Evolutionary conservation across 2,113 vertebrate genomes (phyloP), one percentile per base, ranked within the genome.

Genomic region (Herpailurus yagouaroundi): DNA sequence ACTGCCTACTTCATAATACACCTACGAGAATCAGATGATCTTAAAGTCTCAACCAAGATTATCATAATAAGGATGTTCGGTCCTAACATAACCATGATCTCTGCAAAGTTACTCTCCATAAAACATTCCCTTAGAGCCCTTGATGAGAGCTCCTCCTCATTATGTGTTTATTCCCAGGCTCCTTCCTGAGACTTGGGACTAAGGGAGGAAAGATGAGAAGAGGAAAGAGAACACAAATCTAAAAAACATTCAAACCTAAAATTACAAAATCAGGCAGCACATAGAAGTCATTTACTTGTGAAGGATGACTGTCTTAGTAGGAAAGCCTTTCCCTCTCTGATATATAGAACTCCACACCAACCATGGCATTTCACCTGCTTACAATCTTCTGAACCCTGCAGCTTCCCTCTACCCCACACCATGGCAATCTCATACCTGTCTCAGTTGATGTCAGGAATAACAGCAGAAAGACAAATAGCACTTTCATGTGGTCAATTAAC

Each of bases 401-500:
- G 19, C 55, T 50, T 73, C 21, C 52, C 25, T 71, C 45, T 7
- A 4, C 3, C 38, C 27, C 27, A 77, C 15, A 77, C 55, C 7
- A 10, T 27, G 18, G 36, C 41, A 69, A 0, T 71, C 68, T 94
- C 57, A 29, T 16, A 52, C 48, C 23, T 79, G 21, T 60, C 41
- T 93, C 57, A 23, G 7, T 68, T 94, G 63, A 52, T 63, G 33
- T 91, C 89, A 60, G 63, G 16, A 87, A 81, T 74, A 31, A 57
- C 50, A 38, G 25, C 71, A 90, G 76, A 88, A 80, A 94, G 91
- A 95, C 89, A 92, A 97, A 86, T 48, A 16, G 27, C 36, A 77
- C 25, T 81, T 93, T 60, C 63, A 50, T 68, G 38, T 64, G 48
- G 38, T 33, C 60, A 66, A 12, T 60, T 84, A 87, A 79, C 52